Conservation (phyloP, 2,113 vertebrate genomes). For the Daboia siamensis region DNA sequence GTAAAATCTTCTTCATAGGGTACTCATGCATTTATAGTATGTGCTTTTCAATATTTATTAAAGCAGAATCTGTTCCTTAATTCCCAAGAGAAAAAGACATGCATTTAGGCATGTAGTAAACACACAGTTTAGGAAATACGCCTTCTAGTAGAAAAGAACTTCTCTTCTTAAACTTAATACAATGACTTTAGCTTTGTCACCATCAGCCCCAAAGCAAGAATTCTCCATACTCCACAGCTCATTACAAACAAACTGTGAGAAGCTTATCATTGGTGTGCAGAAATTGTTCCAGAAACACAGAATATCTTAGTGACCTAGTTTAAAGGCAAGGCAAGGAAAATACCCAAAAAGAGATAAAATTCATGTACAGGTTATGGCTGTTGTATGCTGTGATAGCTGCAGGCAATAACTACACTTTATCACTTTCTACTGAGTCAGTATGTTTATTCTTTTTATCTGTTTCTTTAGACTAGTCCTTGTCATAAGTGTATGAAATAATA, state of each 20-base stretch:
- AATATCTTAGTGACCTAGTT: conserved; percentile 50
- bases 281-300: conserved; percentile 67
- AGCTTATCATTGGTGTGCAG: conserved; percentile 53
- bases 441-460: conserved; percentile 54
- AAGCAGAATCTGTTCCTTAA: conserved; percentile 35
- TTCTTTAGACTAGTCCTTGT: conserved; percentile 36
- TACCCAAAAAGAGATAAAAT: conserved; percentile 41
- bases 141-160: neutral
- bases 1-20: neutral
- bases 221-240: neutral
- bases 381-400: conserved; percentile 48
- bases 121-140: conserved; percentile 14
- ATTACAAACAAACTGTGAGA: conserved; percentile 36
- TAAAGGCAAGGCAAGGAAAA: conserved; percentile 30
- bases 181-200: neutral
- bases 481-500: conserved; percentile 37
- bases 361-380: conserved; percentile 46
- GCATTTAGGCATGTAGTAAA: conserved; percentile 30
- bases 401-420: conserved; percentile 49
- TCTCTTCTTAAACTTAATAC: fast-evolving
- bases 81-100: conserved; percentile 29
- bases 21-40: neutral
- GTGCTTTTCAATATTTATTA: conserved; percentile 49
- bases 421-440: conserved; percentile 46
- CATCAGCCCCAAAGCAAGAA: neutral